phyloP scores from a whole-genome alignment of 1,140 invertebrate genomes.

The Ectropis grisescens region DNA sequence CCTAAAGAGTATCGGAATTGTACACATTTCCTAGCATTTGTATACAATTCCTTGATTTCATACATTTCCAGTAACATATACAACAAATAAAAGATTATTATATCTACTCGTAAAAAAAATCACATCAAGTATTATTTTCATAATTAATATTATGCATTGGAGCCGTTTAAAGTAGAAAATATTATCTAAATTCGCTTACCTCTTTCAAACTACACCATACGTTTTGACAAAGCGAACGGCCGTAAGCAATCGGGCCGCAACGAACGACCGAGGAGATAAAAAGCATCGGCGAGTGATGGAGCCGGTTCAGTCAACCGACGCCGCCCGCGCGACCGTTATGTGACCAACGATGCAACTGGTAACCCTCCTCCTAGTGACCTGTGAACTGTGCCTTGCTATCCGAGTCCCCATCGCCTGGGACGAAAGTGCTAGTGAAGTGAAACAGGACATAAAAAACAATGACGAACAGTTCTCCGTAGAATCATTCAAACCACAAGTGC shows the following conservation, averaged over 20 bases:
- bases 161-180: no score
- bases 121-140: no score
- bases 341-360: constrained; percentile 36
- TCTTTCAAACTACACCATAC: constrained; percentile 17
- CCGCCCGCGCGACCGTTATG: constrained; percentile 39
- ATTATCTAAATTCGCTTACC: no score
- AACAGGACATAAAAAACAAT: constrained; percentile 11
- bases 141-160: no score
- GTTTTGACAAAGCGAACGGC: constrained; percentile 38
- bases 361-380: constrained; percentile 29
- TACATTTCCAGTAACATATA: no score
- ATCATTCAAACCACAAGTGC: constrained; percentile 10
- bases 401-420: constrained; percentile 46
- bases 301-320: constrained; percentile 46
- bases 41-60: no score
- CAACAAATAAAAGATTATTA: no score
- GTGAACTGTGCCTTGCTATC: constrained; percentile 37
- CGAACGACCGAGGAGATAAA: constrained; percentile 62
- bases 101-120: no score
- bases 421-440: constrained; percentile 39
- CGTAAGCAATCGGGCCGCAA: constrained; percentile 43
- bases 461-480: constrained; percentile 18
- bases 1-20: no score
- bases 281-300: constrained; percentile 26
- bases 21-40: no score